These are phyloP conservation scores for Lycaon pictus DNA, from an alignment of 2,113 vertebrate genomes.

Conservation along the genomic window DNA sequence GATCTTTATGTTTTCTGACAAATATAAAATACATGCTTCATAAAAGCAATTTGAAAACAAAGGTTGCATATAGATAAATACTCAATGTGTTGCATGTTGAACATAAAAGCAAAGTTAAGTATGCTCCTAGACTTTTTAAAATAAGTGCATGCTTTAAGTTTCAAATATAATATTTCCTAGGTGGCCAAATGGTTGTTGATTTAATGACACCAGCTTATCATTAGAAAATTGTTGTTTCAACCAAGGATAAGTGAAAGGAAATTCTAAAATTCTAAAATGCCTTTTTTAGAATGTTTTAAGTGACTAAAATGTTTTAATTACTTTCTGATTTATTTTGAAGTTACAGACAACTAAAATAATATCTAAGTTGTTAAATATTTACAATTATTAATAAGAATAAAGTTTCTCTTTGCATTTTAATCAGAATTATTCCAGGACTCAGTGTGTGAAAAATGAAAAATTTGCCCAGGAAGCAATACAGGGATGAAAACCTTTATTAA, in stretches of 20 bases:
- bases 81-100: neutral
- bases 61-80: neutral
- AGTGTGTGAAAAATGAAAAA: neutral
- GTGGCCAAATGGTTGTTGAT: neutral
- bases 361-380: neutral
- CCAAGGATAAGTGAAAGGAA: neutral
- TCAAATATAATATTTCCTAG: neutral
- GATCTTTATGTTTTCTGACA: neutral
- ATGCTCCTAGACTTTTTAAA: neutral
- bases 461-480: neutral
- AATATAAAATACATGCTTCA: neutral
- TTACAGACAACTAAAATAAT: neutral
- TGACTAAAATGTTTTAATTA: neutral
- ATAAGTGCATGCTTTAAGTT: neutral
- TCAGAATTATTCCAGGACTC: neutral
- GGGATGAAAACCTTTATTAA: neutral
- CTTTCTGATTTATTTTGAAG: constrained; percentile 18
- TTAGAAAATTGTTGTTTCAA: neutral
- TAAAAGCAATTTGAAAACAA: constrained; percentile 11
- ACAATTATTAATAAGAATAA: neutral
- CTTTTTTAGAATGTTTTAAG: constrained; percentile 8
- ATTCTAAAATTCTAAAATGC: neutral
- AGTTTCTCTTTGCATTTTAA: neutral
- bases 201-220: neutral
- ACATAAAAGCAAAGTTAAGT: constrained; percentile 19